Evolutionary conservation across 2,113 vertebrate genomes (phyloP).

Genomic region (Zapus hudsonius): DNA sequence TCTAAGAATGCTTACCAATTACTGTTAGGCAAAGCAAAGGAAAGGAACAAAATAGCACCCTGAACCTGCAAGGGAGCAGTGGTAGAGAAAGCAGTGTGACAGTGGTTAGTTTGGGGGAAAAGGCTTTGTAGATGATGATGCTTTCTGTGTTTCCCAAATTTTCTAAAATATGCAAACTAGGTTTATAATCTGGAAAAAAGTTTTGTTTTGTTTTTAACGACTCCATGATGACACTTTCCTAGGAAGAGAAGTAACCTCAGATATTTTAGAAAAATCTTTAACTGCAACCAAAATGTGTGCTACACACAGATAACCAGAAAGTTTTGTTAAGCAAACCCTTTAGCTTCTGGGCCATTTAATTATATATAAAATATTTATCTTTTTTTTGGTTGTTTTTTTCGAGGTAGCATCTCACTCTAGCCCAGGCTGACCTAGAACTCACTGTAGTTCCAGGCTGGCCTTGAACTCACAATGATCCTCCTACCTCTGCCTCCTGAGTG

Average conservation of each 20-base stretch:
- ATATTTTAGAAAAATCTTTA: conserved; percentile 47
- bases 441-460: too few relatives aligned
- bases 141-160: conserved; percentile 17
- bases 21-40: conserved; percentile 2
- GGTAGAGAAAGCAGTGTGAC: neutral
- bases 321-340: conserved; percentile 1
- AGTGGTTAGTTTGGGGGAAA: neutral
- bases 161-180: neutral
- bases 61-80: neutral
- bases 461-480: too few relatives aligned
- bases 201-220: conserved; percentile 19
- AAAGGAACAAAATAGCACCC: neutral
- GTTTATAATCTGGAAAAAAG: conserved; percentile 49
- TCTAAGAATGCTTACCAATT: conserved; percentile 43
- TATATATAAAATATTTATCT: conserved; percentile 44
- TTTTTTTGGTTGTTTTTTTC: too few relatives aligned
- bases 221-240: conserved; percentile 6
- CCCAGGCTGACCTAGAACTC: too few relatives aligned
- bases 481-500: too few relatives aligned
- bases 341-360: conserved; percentile 20
- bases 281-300: conserved; percentile 41
- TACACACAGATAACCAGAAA: conserved; percentile 35
- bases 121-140: neutral
- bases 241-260: conserved; percentile 20
- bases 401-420: too few relatives aligned